Evolutionary conservation across 2,797 vertebrate genomes (phyloP).

Genomic region (Chelmon rostratus): DNA sequence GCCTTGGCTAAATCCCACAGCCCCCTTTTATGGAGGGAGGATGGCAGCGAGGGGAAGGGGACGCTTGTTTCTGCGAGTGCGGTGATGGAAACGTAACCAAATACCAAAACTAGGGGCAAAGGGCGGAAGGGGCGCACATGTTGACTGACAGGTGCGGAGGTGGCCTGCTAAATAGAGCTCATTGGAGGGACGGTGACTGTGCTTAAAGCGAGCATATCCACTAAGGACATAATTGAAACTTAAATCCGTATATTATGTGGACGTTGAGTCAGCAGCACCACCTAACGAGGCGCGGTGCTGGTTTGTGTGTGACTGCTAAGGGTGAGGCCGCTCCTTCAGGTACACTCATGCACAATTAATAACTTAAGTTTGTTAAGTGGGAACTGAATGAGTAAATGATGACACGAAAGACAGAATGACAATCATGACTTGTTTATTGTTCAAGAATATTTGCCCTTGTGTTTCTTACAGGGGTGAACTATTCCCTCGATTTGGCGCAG

Average conservation of each 20-base stretch:
- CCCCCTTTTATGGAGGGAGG: slow-evolving; percentile 68
- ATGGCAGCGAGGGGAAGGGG: slow-evolving; percentile 48
- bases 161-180: slow-evolving; percentile 69
- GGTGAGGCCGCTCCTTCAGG: neutral
- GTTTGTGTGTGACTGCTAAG: neutral
- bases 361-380: neutral
- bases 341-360: neutral
- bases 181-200: slow-evolving; percentile 58
- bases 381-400: slow-evolving; percentile 28
- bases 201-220: slow-evolving; percentile 55
- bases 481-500: slow-evolving; percentile 31
- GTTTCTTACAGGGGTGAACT: slow-evolving; percentile 27
- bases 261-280: neutral
- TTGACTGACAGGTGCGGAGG: slow-evolving; percentile 83
- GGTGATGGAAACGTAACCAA: slow-evolving; percentile 82
- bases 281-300: slow-evolving; percentile 39
- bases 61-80: slow-evolving; percentile 49
- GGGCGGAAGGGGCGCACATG: slow-evolving; percentile 78
- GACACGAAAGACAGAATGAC: slow-evolving; percentile 29
- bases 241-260: slow-evolving; percentile 48
- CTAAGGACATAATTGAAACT: slow-evolving; percentile 61
- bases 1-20: slow-evolving; percentile 79
- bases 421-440: slow-evolving; percentile 68
- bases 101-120: slow-evolving; percentile 77
- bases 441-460: slow-evolving; percentile 37